These are phyloP conservation scores for Miltochrista miniata DNA, from an alignment of 2,888 invertebrate genomes.

Conservation along the genomic window DNA sequence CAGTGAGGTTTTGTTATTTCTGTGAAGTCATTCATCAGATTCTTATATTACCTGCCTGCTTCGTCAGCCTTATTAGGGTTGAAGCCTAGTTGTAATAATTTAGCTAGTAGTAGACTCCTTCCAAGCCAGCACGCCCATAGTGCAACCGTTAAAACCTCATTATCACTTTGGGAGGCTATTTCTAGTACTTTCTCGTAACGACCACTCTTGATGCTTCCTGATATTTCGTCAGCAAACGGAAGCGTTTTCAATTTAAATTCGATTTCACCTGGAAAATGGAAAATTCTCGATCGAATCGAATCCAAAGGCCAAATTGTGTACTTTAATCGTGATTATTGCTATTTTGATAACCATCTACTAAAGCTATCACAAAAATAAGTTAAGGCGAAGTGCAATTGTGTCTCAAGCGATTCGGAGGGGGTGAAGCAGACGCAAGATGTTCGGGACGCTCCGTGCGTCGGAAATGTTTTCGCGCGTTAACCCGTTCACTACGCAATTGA, in stretches of 20 bases:
- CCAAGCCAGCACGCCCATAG: constrained; percentile 86
- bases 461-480: no score
- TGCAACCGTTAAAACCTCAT: constrained; percentile 75
- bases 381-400: no score
- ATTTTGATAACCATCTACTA: no score
- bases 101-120: constrained; percentile 78
- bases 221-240: constrained; percentile 74
- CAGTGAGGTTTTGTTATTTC: neutral
- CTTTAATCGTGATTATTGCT: no score
- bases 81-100: constrained; percentile 81
- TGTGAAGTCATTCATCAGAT: neutral
- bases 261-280: constrained; percentile 68
- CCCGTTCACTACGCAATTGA: no score
- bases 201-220: constrained; percentile 66
- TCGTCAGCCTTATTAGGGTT: constrained; percentile 86
- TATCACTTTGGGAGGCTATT: constrained; percentile 48
- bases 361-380: no score
- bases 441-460: no score
- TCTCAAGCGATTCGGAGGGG: no score
- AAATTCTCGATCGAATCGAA: no score
- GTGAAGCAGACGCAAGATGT: no score
- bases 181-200: constrained; percentile 71
- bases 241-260: constrained; percentile 63
- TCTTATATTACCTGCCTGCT: constrained; percentile 88
- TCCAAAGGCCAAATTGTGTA: no score